Conservation (phyloP, 2,888 invertebrate species). For the Eucera pruinosa region DNA sequence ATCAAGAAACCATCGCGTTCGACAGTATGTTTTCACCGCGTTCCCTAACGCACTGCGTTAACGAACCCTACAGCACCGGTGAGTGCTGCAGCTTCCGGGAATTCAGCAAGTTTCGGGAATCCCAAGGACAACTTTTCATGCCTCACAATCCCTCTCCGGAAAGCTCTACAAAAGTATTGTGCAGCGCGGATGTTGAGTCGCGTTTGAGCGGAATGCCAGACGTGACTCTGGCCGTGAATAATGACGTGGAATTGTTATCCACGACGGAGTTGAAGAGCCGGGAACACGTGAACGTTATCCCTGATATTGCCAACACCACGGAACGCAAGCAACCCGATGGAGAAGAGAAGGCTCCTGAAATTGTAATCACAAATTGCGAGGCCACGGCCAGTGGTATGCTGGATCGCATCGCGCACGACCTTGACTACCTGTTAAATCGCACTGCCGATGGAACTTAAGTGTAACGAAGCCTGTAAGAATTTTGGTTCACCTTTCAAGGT, state of each 20-base stretch:
- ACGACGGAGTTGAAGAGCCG: constrained; percentile 66
- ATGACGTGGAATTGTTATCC: constrained; percentile 60
- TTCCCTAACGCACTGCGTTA: constrained; percentile 48
- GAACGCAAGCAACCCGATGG: constrained; percentile 81
- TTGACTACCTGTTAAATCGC: constrained; percentile 92
- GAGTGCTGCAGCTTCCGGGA: constrained; percentile 71
- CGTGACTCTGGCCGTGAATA: constrained; percentile 80
- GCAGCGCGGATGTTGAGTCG: constrained; percentile 81
- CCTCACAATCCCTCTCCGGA: constrained; percentile 60
- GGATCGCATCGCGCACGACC: constrained; percentile 92
- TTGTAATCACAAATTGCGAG: constrained; percentile 73
- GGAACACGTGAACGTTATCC: constrained; percentile 76
- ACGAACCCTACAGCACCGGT: constrained; percentile 56
- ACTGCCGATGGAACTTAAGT: constrained; percentile 72
- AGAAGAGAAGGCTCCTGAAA: constrained; percentile 76
- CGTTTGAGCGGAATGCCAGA: constrained; percentile 80
- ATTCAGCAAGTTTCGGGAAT: constrained; percentile 51
- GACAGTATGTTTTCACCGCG: constrained; percentile 55
- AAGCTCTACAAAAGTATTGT: constrained; percentile 76
- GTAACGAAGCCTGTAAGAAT: background rate
- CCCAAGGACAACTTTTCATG: constrained; percentile 49
- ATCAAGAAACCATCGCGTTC: constrained; percentile 73
- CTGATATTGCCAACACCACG: constrained; percentile 81
- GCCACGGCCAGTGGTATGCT: constrained; percentile 86
- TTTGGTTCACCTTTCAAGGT: background rate